Evolutionary conservation across 2,113 vertebrate species (phyloP).

Genomic region (Poecilia latipinna): DNA sequence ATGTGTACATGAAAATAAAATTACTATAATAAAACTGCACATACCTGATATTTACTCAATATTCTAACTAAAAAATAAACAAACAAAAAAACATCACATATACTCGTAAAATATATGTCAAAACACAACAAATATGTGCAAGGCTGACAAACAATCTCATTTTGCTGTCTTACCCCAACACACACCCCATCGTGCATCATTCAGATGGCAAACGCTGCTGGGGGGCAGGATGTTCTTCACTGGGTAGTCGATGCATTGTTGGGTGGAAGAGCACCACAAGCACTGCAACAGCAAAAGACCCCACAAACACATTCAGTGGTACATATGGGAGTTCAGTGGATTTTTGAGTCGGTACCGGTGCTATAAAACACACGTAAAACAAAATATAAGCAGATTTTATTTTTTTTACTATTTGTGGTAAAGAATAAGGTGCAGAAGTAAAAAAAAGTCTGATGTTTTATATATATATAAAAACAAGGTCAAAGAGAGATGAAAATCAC

Average conservation of each 20-base stretch:
- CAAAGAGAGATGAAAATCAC: too few relatives aligned
- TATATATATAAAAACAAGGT: too few relatives aligned
- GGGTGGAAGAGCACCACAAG: constrained; percentile 87
- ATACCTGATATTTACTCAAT: too few relatives aligned
- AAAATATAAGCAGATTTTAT: too few relatives aligned
- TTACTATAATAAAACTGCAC: too few relatives aligned
- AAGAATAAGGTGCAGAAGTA: too few relatives aligned
- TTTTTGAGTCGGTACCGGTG: neutral
- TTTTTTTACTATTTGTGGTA: too few relatives aligned
- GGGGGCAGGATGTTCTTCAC: constrained; percentile 85
- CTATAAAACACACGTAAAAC: too few relatives aligned
- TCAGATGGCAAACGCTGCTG: constrained; percentile 80
- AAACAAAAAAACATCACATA: too few relatives aligned
- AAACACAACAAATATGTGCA: neutral
- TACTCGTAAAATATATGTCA: neutral
- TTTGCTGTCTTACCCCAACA: constrained; percentile 89
- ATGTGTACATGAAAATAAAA: too few relatives aligned
- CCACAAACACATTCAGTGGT: neutral
- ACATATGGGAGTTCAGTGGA: neutral
- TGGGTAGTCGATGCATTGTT: constrained; percentile 86
- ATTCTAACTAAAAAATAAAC: too few relatives aligned
- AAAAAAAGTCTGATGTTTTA: too few relatives aligned
- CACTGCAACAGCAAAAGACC: constrained; percentile 80
- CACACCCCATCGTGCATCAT: constrained; percentile 89
- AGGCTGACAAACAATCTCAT: neutral